phyloP scores from a whole-genome alignment of 2,888 invertebrate genomes.

The Trissolcus japonicus region DNA sequence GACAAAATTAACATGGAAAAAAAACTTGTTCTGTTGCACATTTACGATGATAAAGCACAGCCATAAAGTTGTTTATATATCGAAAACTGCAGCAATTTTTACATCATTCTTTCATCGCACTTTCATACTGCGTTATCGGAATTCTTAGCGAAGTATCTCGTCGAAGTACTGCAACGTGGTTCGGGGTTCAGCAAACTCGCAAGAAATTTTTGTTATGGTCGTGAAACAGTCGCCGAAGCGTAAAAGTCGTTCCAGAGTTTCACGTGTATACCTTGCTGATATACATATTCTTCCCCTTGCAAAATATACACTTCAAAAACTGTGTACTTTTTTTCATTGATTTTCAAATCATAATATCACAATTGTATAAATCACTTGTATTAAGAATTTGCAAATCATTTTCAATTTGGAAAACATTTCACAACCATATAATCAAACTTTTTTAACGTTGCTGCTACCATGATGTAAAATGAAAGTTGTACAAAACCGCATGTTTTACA shows the following conservation, averaged over 20 bases:
- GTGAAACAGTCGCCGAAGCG: slow-evolving; percentile 44
- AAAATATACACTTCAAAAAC: not conserved
- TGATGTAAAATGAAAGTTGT: not conserved
- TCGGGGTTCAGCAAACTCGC: slow-evolving; percentile 41
- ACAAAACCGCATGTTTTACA: slow-evolving; percentile 18
- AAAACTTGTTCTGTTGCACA: slow-evolving; percentile 20
- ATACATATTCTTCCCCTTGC: slow-evolving; percentile 18
- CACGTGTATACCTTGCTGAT: slow-evolving; percentile 26
- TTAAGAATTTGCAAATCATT: too few species aligned
- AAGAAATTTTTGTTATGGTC: slow-evolving; percentile 48
- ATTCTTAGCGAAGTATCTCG: slow-evolving; percentile 39
- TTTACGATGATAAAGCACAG: slow-evolving; percentile 28
- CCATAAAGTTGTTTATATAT: slow-evolving; percentile 33
- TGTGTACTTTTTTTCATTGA: not conserved
- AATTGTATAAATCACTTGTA: too few species aligned
- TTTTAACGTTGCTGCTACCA: too few species aligned
- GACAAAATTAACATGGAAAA: slow-evolving; percentile 23
- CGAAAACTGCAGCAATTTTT: slow-evolving; percentile 39
- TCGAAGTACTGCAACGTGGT: slow-evolving; percentile 29
- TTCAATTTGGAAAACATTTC: too few species aligned
- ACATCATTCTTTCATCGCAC: slow-evolving; percentile 41
- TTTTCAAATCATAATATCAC: not conserved
- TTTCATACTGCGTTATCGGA: slow-evolving; percentile 40
- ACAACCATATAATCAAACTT: too few species aligned
- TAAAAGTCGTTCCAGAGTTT: slow-evolving; percentile 45